Base-by-base conservation (phyloP, 2,113 vertebrate species). In the Leptocoma aspasia region DNA sequence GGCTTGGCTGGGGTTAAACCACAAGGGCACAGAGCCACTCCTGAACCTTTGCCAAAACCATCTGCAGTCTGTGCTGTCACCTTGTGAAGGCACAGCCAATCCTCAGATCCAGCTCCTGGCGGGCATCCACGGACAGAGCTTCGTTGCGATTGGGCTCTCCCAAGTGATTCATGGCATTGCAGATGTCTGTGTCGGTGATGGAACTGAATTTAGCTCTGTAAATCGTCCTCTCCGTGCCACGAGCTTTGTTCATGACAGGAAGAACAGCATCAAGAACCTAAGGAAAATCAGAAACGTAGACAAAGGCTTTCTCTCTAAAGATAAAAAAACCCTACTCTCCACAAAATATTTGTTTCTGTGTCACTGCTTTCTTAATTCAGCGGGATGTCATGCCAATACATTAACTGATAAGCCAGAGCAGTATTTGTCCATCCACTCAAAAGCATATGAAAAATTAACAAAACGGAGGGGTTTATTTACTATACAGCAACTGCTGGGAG, bases 21-120 rank as follows among this genome's bases (percentile, higher is more conserved):
- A 37, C 0, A 3, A 49, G 68, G 54, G 57, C 78, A 68, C 44
- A 87, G 37, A 65, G 45, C 37, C 45, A 9, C 20, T 63, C 79
- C 63, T 15, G 59, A 90, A 17, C 37, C 57, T 61, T 24, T 50
- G 76, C 35, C 6, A 68, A 56, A 84, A 28, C 20, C 4, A 0
- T 7, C n/a, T 57, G 61, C 64, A 56, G n/a, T 8, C 82, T 15
- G 3, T 57, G 65, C 47, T 70, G 68, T 91, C 97, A 99, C 99
- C 99, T 98, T 19, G 99, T 99, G 87, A 99, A 99, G 2, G 99
- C 99, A 54, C 99, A 99, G 96, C 99, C 99, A 8, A 99, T 99
- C 57, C 99, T 98, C 49, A 99, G 98, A 94, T 99, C 99, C 96
- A 99, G 98, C 92, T 99, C 99, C 97, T 99, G 99, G 7, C 99